Base-by-base conservation (phyloP, 2,888 invertebrate species). In the Cataglyphis altisquamis region DNA sequence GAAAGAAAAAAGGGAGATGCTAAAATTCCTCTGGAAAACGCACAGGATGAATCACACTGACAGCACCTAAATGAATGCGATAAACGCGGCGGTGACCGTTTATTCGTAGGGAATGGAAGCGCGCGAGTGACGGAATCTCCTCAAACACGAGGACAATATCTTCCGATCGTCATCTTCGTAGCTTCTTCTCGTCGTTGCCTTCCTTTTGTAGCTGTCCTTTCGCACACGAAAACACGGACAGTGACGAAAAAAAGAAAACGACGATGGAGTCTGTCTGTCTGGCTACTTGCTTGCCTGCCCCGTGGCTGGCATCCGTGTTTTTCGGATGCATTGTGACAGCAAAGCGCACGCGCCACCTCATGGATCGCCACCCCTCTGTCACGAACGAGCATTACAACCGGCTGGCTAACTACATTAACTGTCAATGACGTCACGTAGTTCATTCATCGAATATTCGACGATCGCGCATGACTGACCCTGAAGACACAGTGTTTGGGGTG, bases 281-380 rank as follows among this genome's bases (percentile, higher is more conserved):
- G 10, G 29, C 29, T 25, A 25, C 9, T 18, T 25, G 32, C 21
- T 60, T 9, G 45, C 45, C 45, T 25, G 15, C 77, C 83, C 63
- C 83, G 64, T 45, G 74, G 82, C 66, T 85, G 85, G 75, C 75
- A 52, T 63, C 21, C 60, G 62, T 62, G 41, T 60, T 73, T 78
- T 84, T 73, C 82, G 81, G 80, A 81, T 67, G 75, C 48, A 68
- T 45, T 73, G 18, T 57, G 86, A 78, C 70, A 74, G 62, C 78
- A 92, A 83, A 78, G 92, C 93, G 93, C 93, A 92, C 88, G 93
- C 93, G 93, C 92, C 77, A 55, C 78, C 91, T 93, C 92, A 93
- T 93, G 87, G 92, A 93, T 92, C 91, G 93, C 82, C 60, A 70
- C 66, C 60, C 77, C 15, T 83, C 62, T 80, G 45, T 52, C 81